A percentile compares a stretch with the other conserved stretches of the same genome.
phyloP scores from a whole-genome alignment of 37 sponge, comb jelly and placozoan genomes.

The Ianthella basta region DNA sequence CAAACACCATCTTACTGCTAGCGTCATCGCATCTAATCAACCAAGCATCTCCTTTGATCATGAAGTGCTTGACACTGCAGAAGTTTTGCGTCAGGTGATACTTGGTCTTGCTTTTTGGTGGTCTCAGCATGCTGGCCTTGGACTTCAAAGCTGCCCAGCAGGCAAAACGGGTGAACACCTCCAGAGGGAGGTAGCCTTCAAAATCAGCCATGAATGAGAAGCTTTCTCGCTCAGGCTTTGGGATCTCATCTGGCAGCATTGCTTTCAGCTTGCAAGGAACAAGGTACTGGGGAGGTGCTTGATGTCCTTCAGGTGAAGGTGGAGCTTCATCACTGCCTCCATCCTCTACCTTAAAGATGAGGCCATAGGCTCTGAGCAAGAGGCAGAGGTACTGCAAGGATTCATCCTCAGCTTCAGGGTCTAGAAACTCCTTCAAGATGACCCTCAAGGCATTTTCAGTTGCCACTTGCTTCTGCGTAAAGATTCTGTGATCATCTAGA shows the following conservation, averaged over 20 bases:
- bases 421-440: constrained; percentile 30
- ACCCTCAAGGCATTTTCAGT: neutral
- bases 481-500: neutral
- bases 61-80: neutral
- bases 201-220: constrained; percentile 54
- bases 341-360: constrained; percentile 34
- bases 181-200: constrained; percentile 53
- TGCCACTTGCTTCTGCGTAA: constrained; percentile 21
- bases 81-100: neutral
- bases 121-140: neutral
- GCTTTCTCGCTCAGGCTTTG: neutral
- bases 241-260: neutral
- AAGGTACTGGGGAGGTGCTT: neutral
- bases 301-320: neutral
- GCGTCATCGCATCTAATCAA: neutral
- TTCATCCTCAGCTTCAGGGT: neutral
- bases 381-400: constrained; percentile 23
- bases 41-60: neutral
- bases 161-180: constrained; percentile 45
- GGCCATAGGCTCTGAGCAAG: constrained; percentile 54
- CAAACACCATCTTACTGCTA: neutral
- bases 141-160: constrained; percentile 25
- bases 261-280: constrained; percentile 43
- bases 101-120: neutral
- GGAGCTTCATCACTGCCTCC: neutral